Evolutionary conservation across 2,888 invertebrate genomes (phyloP).

Genomic region (Acronicta alni): DNA sequence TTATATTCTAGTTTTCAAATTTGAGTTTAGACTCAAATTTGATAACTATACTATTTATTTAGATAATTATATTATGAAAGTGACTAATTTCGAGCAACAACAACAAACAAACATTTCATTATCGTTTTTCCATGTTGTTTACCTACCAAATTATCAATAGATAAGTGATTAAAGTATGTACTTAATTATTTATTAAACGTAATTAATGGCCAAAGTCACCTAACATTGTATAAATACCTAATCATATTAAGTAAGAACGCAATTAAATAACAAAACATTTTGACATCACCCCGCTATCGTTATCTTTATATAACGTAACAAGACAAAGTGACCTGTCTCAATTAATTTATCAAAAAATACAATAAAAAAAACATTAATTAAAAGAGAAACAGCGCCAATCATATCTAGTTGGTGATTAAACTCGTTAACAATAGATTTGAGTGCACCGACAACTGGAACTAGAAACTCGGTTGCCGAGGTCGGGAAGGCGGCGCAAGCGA

Average conservation of each 20-base stretch:
- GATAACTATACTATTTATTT: too few relatives aligned
- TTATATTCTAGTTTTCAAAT: too few relatives aligned
- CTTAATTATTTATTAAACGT: slow-evolving; percentile 1
- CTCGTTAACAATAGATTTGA: slow-evolving; percentile 61
- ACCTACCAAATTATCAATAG: slow-evolving; percentile 5
- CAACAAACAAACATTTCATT: slow-evolving; percentile 12
- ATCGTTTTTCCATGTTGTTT: slow-evolving; percentile 1
- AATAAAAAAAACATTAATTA: slow-evolving; percentile 48
- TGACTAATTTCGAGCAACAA: slow-evolving; percentile 1
- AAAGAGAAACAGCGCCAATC: slow-evolving; percentile 53
- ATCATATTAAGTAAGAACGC: slow-evolving; percentile 12
- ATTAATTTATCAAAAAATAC: slow-evolving; percentile 24
- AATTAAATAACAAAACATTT: slow-evolving; percentile 15
- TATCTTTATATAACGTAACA: slow-evolving; percentile 11
- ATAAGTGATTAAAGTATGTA: slow-evolving; percentile 20
- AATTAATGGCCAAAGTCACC: neutral
- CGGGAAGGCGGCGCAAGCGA: slow-evolving; percentile 57
- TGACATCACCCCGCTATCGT: slow-evolving; percentile 4
- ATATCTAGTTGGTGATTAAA: slow-evolving; percentile 55
- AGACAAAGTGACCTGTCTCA: slow-evolving; percentile 11
- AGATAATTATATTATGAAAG: neutral
- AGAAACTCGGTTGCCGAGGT: slow-evolving; percentile 60
- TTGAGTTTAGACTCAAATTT: neutral
- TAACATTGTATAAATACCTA: slow-evolving; percentile 8
- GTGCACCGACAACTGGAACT: slow-evolving; percentile 51